Base-by-base conservation (phyloP, 2,113 vertebrate species). In the Gallinago jamesoni region DNA sequence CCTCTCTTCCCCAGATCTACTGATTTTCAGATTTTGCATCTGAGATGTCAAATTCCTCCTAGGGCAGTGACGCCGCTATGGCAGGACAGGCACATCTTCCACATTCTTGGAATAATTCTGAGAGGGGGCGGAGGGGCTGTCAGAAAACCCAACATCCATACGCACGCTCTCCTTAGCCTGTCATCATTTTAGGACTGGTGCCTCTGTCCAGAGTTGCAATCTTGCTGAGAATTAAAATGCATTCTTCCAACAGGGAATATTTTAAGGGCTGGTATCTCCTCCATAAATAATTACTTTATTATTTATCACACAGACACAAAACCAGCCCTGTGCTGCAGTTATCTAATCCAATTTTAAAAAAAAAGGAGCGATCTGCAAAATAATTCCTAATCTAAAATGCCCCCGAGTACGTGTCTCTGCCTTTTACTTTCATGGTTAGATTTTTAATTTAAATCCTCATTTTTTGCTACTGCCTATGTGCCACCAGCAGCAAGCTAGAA, bases 401-500 rank as follows among this genome's bases (percentile, higher is more conserved):
- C 64, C 47, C 69, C 39, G 55, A 89, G 60, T 93, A 19, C 19
- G 27, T 73, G 59, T 21, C 64, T 57, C 30, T 90, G 87, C 72
- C 92, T 76, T 70, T 53, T 89, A 89, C 59, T 87, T 81, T 52
- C 35, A 72, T 3, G 55, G 74, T 25, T n/a, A 57, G 86, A 73
- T 89, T 97, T 95, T 69, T 17, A 73, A 97, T 97, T 97, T 96
- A 91, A 97, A 97, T 95, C 67, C 77, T 57, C 63, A n/a, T 95
- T 69, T 95, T 94, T 84, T 75, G 43, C 84, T 95, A 39, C 60
- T 68, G 92, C 87, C 94, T 97, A 3, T 60, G 74, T 95, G 96
- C 89, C 94, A 98, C 95, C 90, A 95, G 93, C 96, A 98, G 94
- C 43, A 96, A 96, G 94, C 97, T 89, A 96, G 94, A 98, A 98